phyloP scores from a whole-genome alignment of 2,797 vertebrate genomes.

The Cynodonichthys magdalenae region DNA sequence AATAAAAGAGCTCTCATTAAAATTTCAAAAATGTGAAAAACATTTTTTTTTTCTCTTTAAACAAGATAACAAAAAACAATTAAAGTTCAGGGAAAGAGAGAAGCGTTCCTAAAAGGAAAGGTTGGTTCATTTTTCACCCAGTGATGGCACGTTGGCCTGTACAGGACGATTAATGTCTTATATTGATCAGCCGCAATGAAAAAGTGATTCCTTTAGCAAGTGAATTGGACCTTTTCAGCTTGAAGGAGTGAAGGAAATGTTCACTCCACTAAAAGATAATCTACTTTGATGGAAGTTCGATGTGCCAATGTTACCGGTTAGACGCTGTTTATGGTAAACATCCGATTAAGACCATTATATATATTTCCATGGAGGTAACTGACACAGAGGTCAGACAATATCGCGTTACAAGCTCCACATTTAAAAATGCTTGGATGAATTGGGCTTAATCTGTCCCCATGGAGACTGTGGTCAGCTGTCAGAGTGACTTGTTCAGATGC shows the following conservation, averaged over 20 bases:
- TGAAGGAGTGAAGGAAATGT: constrained; percentile 49
- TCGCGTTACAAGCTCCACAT: constrained; percentile 79
- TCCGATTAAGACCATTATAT: constrained; percentile 57
- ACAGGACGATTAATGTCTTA: constrained; percentile 81
- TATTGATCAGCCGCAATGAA: constrained; percentile 85
- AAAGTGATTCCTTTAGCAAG: constrained; percentile 80
- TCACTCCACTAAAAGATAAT: constrained; percentile 81
- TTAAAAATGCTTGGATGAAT: constrained; percentile 81
- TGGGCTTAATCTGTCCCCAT: constrained; percentile 79
- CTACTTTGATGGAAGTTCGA: constrained; percentile 43
- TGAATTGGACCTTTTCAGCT: constrained; percentile 75
- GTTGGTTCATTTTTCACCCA: constrained; percentile 77
- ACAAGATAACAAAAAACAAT: not conserved
- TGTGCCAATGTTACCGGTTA: constrained; percentile 9
- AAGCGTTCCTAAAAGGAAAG: constrained; percentile 18
- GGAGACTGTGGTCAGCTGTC: constrained; percentile 75
- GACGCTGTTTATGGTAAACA: constrained; percentile 35
- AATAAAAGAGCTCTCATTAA: not conserved
- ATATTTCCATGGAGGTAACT: constrained; percentile 69
- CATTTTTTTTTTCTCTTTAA: not conserved
- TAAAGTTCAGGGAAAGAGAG: not conserved
- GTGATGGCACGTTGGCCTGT: constrained; percentile 42
- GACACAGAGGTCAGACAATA: constrained; percentile 78
- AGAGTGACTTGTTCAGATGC: constrained; percentile 86
- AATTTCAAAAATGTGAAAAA: not conserved